Evolutionary conservation across 2,113 vertebrate species (phyloP).

Genomic region (Polypterus bichir): DNA sequence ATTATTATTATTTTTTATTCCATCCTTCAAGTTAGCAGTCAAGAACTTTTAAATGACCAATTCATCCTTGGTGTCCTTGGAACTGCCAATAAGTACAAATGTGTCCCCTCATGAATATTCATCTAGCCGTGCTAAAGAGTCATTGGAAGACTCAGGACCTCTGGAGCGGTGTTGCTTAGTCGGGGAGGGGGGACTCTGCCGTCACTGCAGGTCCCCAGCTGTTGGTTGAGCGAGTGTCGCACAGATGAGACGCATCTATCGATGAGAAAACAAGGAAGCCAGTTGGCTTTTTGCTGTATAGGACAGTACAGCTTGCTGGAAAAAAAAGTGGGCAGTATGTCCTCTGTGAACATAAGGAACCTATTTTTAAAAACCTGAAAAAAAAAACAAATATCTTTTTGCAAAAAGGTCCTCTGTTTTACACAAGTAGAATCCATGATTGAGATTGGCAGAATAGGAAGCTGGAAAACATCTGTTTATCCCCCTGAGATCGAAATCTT

Average conservation of each 20-base stretch:
- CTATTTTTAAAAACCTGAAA: not conserved
- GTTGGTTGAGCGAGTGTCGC: not conserved
- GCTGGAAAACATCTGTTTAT: not conserved
- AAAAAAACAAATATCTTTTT: not conserved
- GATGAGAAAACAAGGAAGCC: not conserved
- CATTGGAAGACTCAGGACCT: too few relatives aligned
- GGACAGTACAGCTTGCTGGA: not conserved
- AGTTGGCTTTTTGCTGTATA: not conserved
- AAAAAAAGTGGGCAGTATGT: not conserved
- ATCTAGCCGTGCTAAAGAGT: too few relatives aligned
- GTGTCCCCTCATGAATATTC: too few relatives aligned
- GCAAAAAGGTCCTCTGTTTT: not conserved
- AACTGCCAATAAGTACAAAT: too few relatives aligned
- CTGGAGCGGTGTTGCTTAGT: too few relatives aligned
- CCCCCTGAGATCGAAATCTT: not conserved
- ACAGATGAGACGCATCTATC: not conserved
- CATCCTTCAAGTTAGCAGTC: too few relatives aligned
- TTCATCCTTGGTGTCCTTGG: too few relatives aligned
- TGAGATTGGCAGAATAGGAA: conserved; percentile 4
- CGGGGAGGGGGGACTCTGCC: too few relatives aligned
- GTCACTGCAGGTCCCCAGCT: too few relatives aligned
- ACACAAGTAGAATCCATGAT: not conserved
- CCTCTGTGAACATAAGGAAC: not conserved
- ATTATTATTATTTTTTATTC: too few relatives aligned
- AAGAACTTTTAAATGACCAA: too few relatives aligned